phyloP scores from a whole-genome alignment of 2,113 vertebrate species.

The Cyanistes caeruleus region DNA sequence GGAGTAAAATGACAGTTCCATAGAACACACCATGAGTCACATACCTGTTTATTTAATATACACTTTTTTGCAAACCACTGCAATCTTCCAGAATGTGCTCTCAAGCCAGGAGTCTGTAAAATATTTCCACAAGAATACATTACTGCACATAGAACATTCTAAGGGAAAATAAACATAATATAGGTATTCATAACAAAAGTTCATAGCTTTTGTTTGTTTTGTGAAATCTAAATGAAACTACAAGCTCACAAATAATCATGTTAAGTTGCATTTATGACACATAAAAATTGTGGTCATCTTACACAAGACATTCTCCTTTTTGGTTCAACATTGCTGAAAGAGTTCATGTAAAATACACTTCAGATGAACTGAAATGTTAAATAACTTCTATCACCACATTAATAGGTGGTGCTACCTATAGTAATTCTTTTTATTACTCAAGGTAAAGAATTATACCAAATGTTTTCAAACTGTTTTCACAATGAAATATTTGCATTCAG shows the following conservation, averaged over 20 bases:
- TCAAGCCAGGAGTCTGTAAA: constrained; percentile 90
- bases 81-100: constrained; percentile 81
- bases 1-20: not conserved
- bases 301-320: not conserved
- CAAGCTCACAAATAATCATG: not conserved
- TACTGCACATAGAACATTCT: not conserved
- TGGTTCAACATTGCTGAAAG: not conserved
- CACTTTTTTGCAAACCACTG: constrained; percentile 90
- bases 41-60: constrained; percentile 81
- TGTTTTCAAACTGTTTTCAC: not conserved
- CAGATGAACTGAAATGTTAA: not conserved
- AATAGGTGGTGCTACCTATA: not conserved
- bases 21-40: not conserved
- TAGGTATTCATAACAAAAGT: not conserved
- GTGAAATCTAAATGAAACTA: not conserved
- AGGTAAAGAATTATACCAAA: not conserved
- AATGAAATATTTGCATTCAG: not conserved
- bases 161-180: not conserved
- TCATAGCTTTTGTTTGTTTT: not conserved
- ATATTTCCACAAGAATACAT: constrained; percentile 6
- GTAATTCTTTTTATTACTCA: not conserved
- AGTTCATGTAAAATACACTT: not conserved
- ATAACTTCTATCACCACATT: not conserved
- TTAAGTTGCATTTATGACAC: not conserved
- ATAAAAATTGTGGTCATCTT: not conserved